A percentile compares a stretch with the other conserved stretches of the same genome.
Conservation (phyloP, 2,797 vertebrate genomes). For the Sparidentex hasta region DNA sequence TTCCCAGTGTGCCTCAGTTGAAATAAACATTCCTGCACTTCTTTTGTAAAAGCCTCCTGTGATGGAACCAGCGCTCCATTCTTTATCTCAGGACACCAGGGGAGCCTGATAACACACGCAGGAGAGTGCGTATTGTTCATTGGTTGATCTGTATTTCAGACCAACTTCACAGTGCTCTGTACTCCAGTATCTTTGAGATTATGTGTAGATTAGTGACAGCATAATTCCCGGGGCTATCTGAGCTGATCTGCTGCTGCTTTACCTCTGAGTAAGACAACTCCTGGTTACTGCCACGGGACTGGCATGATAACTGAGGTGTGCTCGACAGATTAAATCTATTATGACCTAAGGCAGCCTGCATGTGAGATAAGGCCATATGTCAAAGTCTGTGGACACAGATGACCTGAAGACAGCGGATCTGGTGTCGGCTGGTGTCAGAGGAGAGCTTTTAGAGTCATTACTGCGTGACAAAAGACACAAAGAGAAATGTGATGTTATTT, state of each 20-base stretch:
- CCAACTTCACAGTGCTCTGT: not conserved
- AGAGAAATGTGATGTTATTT: not conserved
- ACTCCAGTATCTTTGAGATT: slow-evolving; percentile 27
- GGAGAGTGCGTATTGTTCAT: slow-evolving; percentile 27
- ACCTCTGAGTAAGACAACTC: slow-evolving; percentile 44
- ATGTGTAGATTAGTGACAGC: slow-evolving; percentile 28
- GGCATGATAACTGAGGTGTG: slow-evolving; percentile 38
- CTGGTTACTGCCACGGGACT: slow-evolving; percentile 6
- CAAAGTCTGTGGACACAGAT: slow-evolving; percentile 24
- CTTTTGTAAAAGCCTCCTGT: not conserved
- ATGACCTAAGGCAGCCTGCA: slow-evolving; percentile 38
- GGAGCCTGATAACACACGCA: slow-evolving; percentile 34
- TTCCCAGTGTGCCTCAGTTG: too few relatives aligned
- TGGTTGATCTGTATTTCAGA: slow-evolving; percentile 47
- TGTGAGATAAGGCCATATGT: slow-evolving; percentile 45
- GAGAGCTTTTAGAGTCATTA: slow-evolving; percentile 4
- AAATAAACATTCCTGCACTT: not conserved
- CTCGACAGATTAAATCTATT: slow-evolving; percentile 56
- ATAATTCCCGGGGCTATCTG: slow-evolving; percentile 36
- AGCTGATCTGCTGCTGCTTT: slow-evolving; percentile 35
- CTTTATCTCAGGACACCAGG: slow-evolving; percentile 38
- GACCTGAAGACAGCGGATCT: slow-evolving; percentile 28
- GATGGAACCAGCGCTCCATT: not conserved
- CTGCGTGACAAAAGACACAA: not conserved
- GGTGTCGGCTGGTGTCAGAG: not conserved